Conservation (phyloP, 1,140 invertebrate genomes). For the Phthorimaea operculella region DNA sequence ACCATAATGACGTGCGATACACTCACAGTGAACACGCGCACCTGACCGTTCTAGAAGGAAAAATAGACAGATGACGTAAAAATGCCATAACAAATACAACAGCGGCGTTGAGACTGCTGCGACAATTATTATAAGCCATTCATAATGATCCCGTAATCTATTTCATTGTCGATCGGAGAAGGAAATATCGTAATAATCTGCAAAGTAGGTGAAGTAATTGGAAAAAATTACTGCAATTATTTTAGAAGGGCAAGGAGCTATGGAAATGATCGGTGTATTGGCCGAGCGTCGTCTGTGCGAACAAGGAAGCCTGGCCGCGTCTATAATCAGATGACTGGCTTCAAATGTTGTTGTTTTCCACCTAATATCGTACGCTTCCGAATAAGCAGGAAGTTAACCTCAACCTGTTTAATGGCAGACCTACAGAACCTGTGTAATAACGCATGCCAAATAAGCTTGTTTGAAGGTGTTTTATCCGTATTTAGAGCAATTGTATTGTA, state of each 20-base stretch:
- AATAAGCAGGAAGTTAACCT: too few relatives aligned
- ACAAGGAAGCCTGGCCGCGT: constrained; percentile 1
- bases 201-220: background rate
- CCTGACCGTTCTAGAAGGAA: background rate
- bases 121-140: background rate
- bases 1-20: background rate
- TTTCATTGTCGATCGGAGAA: background rate
- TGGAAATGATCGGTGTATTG: background rate
- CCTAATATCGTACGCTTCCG: too few relatives aligned
- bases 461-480: too few relatives aligned
- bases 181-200: constrained; percentile 5
- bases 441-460: too few relatives aligned
- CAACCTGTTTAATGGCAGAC: too few relatives aligned
- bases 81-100: constrained; percentile 4
- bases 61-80: background rate
- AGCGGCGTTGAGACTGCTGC: background rate
- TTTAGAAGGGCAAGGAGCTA: constrained; percentile 1
- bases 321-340: constrained; percentile 1
- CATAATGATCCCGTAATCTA: background rate
- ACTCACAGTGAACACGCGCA: background rate
- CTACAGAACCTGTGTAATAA: too few relatives aligned
- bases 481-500: too few relatives aligned
- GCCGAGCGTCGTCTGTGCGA: background rate
- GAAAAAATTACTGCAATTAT: constrained; percentile 1
- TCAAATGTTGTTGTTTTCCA: background rate